Percentiles rank a stretch among this genome's conserved stretches.
These are phyloP conservation scores for Thymallus thymallus DNA, from an alignment of 2,113 vertebrate species.

Conservation along the genomic window DNA sequence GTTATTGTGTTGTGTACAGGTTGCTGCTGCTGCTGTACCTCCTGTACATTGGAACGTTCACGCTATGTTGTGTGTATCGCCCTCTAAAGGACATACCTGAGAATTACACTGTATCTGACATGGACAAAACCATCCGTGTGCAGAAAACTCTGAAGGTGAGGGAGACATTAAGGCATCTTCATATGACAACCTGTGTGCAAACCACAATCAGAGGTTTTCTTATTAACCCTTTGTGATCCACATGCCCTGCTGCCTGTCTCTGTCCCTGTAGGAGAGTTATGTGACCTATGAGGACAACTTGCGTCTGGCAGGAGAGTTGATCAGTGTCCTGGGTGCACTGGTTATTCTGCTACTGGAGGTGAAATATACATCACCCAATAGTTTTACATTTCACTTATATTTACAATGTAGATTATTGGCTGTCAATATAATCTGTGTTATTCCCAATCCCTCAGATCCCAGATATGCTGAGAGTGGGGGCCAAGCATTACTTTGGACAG, in stretches of 20 bases:
- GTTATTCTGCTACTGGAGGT: conserved; percentile 90
- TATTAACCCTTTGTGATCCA: neutral
- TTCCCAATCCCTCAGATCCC: conserved; percentile 78
- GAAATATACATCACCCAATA: conserved; percentile 12
- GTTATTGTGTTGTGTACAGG: conserved; percentile 43
- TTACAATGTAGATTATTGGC: neutral
- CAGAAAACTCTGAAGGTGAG: conserved; percentile 83
- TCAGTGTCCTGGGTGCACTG: conserved; percentile 86
- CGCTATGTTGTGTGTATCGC: conserved; percentile 85
- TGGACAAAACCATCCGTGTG: conserved; percentile 78
- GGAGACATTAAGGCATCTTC: neutral
- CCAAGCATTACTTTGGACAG: conserved; percentile 90
- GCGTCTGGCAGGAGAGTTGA: conserved; percentile 86
- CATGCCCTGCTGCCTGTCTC: conserved; percentile 4
- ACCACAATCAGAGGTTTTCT: conserved; percentile 1
- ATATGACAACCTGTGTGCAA: neutral
- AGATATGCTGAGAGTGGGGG: conserved; percentile 88
- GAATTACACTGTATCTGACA: conserved; percentile 75
- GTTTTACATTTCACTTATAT: neutral
- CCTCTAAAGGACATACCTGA: conserved; percentile 79
- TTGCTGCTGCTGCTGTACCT: conserved; percentile 84
- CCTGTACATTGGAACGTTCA: conserved; percentile 90
- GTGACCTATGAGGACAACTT: conserved; percentile 78
- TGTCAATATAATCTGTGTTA: neutral
- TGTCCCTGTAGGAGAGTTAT: conserved; percentile 84